Conservation (phyloP, 2,113 vertebrate genomes). For the Cyanoderma ruficeps region DNA sequence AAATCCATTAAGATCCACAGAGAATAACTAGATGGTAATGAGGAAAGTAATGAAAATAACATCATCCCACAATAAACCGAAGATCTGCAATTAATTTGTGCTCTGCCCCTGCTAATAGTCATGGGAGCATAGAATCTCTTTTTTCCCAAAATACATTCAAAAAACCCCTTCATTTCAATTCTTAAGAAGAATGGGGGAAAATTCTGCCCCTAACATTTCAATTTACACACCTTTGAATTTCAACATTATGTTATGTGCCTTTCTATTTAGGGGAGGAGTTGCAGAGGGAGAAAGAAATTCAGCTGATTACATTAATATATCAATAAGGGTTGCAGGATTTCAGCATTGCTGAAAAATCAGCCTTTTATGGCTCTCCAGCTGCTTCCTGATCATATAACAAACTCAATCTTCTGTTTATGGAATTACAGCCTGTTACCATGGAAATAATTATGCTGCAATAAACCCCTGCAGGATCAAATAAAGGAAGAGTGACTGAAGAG, state of each 20-base stretch:
- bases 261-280: not conserved
- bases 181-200: not conserved
- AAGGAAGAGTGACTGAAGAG: conserved; percentile 36
- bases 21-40: not conserved
- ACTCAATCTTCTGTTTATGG: conserved; percentile 57
- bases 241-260: not conserved
- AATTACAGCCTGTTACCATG: conserved; percentile 62
- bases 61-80: not conserved
- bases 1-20: not conserved
- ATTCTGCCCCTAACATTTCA: not conserved
- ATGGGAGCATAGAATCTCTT: not conserved
- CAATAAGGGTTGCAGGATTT: not conserved
- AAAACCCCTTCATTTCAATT: not conserved
- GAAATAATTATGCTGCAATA: conserved; percentile 66
- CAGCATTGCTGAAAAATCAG: conserved; percentile 23
- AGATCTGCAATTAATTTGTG: not conserved
- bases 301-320: not conserved
- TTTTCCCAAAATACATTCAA: not conserved
- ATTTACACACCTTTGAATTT: not conserved
- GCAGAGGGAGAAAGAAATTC: not conserved
- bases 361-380: conserved; percentile 38
- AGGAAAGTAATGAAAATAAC: not conserved
- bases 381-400: conserved; percentile 52
- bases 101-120: not conserved
- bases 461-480: conserved; percentile 53